Percentiles rank a stretch among this genome's conserved stretches.
Evolutionary conservation across 2,888 invertebrate genomes (phyloP).

Genomic region (Orthonychiurus folsomi): DNA sequence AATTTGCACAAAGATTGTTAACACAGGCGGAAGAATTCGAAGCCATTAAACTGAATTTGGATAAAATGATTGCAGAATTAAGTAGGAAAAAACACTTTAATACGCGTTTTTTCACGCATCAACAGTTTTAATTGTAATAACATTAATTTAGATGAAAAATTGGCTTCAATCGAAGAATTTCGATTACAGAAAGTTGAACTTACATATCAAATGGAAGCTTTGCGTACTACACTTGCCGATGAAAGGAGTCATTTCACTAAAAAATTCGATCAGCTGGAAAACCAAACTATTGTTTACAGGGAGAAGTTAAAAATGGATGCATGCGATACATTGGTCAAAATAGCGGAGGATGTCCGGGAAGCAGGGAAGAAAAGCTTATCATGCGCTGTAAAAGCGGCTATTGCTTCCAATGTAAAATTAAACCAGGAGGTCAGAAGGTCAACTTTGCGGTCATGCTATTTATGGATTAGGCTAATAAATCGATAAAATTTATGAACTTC

Average conservation of each 20-base stretch:
- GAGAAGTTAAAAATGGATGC: constrained; percentile 36
- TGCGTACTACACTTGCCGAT: constrained; percentile 24
- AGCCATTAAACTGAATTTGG: constrained; percentile 31
- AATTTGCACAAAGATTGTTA: constrained; percentile 24
- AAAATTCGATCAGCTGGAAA: constrained; percentile 37
- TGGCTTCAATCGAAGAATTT: constrained; percentile 39
- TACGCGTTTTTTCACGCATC: too few species aligned
- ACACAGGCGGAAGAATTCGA: constrained; percentile 31
- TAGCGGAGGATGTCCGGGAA: constrained; percentile 32
- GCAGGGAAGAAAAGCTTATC: constrained; percentile 34
- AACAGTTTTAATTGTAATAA: not conserved
- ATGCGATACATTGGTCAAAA: constrained; percentile 29
- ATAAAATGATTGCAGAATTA: constrained; percentile 35
- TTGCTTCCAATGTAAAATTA: constrained; percentile 30
- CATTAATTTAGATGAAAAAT: constrained; percentile 14
- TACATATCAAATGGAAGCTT: constrained; percentile 23
- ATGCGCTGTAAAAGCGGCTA: constrained; percentile 34
- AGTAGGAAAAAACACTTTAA: too few species aligned
- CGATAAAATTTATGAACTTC: too few species aligned
- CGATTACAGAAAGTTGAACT: constrained; percentile 34
- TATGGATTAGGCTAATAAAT: too few species aligned
- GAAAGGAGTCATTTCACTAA: constrained; percentile 28
- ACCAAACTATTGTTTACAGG: constrained; percentile 31
- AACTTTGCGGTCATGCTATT: too few species aligned
- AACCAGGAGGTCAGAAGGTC: constrained; percentile 32